Percentiles rank a stretch among this genome's conserved stretches.
These are phyloP conservation scores for Drosophila conformis DNA, from an alignment of 2,888 invertebrate genomes.

Conservation along the genomic window DNA sequence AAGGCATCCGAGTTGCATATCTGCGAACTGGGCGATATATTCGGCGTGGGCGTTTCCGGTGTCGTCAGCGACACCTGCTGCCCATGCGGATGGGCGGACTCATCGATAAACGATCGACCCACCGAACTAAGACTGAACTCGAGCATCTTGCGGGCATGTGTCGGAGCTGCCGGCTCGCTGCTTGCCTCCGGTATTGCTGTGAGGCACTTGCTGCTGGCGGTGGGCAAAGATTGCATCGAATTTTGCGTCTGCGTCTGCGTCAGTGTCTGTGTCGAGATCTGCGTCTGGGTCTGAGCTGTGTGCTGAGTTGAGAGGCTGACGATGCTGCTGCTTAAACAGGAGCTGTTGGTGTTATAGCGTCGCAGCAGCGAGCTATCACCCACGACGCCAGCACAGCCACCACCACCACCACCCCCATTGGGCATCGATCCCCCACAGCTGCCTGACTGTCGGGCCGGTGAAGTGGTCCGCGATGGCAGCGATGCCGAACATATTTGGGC, in stretches of 20 bases:
- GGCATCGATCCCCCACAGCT: slow-evolving; percentile 49
- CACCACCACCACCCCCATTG: slow-evolving; percentile 44
- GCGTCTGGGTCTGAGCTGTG: slow-evolving; percentile 47
- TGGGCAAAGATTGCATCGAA: slow-evolving; percentile 68
- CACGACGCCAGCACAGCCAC: slow-evolving; percentile 51
- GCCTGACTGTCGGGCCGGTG: slow-evolving; percentile 64
- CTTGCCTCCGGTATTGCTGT: slow-evolving; percentile 84
- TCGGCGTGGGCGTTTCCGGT: slow-evolving; percentile 89
- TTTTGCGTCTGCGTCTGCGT: slow-evolving; percentile 18
- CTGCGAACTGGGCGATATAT: slow-evolving; percentile 86
- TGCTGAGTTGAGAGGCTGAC: slow-evolving; percentile 71
- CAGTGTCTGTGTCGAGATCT: slow-evolving; percentile 25
- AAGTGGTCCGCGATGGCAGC: slow-evolving; percentile 74
- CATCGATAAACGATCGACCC: slow-evolving; percentile 85
- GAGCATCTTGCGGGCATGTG: slow-evolving; percentile 69
- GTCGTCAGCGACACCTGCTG: slow-evolving; percentile 85
- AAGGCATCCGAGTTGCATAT: slow-evolving; percentile 87
- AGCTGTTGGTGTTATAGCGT: slow-evolving; percentile 71
- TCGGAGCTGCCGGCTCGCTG: slow-evolving; percentile 50
- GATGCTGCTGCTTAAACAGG: slow-evolving; percentile 81
- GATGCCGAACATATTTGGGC: slow-evolving; percentile 60
- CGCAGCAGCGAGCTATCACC: slow-evolving; percentile 49
- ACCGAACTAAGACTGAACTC: slow-evolving; percentile 85
- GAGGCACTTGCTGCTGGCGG: slow-evolving; percentile 80
- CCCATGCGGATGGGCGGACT: slow-evolving; percentile 66